These are phyloP conservation scores for Anguilla pacifica DNA, from an alignment of 2,797 vertebrate genomes.

Conservation along the genomic window DNA sequence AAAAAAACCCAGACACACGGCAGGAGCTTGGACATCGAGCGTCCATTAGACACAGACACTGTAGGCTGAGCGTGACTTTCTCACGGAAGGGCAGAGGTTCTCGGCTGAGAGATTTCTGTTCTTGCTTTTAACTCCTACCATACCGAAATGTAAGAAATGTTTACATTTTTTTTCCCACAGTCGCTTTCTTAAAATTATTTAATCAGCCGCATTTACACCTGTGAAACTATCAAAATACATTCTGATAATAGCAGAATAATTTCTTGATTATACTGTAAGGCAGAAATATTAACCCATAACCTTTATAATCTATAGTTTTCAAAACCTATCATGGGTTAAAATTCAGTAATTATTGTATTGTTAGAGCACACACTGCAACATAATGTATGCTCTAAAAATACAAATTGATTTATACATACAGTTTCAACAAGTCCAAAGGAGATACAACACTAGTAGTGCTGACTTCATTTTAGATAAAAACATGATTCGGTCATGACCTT, in stretches of 20 bases:
- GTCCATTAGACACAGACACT: not conserved
- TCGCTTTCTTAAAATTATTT: not conserved
- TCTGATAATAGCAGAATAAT: not conserved
- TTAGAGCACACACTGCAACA: not conserved
- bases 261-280: not conserved
- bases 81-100: not conserved
- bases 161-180: not conserved
- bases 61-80: not conserved
- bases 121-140: not conserved
- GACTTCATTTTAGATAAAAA: not conserved
- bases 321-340: not conserved
- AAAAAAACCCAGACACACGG: not conserved
- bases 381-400: not conserved
- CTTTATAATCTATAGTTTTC: not conserved
- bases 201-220: not conserved
- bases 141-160: not conserved
- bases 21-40: not conserved
- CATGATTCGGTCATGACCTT: not conserved
- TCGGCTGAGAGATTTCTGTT: not conserved
- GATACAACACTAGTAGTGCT: not conserved
- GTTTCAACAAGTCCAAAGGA: not conserved
- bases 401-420: not conserved
- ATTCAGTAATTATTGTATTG: not conserved
- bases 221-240: not conserved
- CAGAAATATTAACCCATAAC: not conserved